Percentiles rank a stretch among this genome's conserved stretches.
Conservation (phyloP, 2,888 invertebrate species). For the Agrilus mali region DNA sequence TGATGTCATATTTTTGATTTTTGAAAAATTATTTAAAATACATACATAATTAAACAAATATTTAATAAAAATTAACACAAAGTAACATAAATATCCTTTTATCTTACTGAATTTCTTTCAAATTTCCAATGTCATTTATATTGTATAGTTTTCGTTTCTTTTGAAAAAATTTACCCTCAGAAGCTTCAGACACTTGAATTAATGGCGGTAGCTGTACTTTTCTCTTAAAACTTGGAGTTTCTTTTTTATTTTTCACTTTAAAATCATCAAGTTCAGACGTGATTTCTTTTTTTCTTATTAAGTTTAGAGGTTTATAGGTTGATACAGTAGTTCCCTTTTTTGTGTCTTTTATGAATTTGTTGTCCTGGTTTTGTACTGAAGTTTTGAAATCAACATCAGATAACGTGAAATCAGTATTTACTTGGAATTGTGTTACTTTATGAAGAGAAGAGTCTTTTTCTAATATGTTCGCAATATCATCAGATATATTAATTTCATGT, state of each 20-base stretch:
- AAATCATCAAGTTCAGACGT: not conserved
- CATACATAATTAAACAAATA: too few relatives aligned
- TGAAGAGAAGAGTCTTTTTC: too few relatives aligned
- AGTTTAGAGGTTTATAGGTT: not conserved
- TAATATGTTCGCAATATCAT: too few relatives aligned
- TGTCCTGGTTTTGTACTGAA: too few relatives aligned
- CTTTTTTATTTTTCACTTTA: not conserved
- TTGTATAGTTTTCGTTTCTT: constrained; percentile 8
- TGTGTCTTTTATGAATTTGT: too few relatives aligned
- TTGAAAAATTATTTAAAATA: too few relatives aligned
- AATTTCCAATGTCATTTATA: constrained; percentile 7
- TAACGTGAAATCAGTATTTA: not conserved
- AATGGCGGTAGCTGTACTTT: constrained; percentile 1
- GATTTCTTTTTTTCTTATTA: not conserved
- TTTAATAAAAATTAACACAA: too few relatives aligned
- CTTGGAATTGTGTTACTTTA: too few relatives aligned
- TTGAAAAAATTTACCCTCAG: not conserved
- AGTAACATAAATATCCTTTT: not conserved
- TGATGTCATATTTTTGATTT: too few relatives aligned
- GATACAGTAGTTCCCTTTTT: too few relatives aligned
- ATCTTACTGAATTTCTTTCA: not conserved
- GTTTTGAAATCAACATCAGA: not conserved
- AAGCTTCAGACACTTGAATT: not conserved
- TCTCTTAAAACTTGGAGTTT: not conserved
- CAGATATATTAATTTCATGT: too few relatives aligned